phyloP scores from a whole-genome alignment of 2,113 vertebrate genomes.

The Vicugna pacos region DNA sequence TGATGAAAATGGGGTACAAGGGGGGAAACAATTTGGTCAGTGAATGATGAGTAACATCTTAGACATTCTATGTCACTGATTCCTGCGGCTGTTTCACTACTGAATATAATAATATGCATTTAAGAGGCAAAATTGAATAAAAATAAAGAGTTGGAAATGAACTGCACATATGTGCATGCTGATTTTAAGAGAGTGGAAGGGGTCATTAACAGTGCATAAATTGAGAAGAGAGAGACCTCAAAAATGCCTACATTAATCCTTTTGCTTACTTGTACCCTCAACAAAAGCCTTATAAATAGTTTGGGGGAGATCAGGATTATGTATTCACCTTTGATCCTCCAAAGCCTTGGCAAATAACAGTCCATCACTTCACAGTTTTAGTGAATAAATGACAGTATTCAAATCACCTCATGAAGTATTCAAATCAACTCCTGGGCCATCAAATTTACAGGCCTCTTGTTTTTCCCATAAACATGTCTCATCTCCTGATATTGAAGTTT shows the following conservation, averaged over 20 bases:
- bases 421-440: not conserved
- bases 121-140: not conserved
- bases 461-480: not conserved
- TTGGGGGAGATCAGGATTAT: not conserved
- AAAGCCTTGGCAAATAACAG: not conserved
- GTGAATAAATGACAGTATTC: not conserved
- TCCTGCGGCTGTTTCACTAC: not conserved
- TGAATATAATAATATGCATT: not conserved
- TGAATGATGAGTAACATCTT: not conserved
- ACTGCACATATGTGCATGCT: not conserved
- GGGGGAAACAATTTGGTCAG: not conserved
- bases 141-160: not conserved
- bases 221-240: not conserved
- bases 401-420: not conserved
- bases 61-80: not conserved
- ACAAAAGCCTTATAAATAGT: not conserved
- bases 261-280: not conserved
- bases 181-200: not conserved
- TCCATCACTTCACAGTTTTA: not conserved
- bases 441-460: not conserved
- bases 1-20: not conserved
- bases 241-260: not conserved
- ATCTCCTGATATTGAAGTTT: not conserved
- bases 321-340: not conserved
- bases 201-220: not conserved